These are phyloP conservation scores for Drosophila suzukii DNA, from an alignment of 1,140 invertebrate genomes.

Conservation along the genomic window DNA sequence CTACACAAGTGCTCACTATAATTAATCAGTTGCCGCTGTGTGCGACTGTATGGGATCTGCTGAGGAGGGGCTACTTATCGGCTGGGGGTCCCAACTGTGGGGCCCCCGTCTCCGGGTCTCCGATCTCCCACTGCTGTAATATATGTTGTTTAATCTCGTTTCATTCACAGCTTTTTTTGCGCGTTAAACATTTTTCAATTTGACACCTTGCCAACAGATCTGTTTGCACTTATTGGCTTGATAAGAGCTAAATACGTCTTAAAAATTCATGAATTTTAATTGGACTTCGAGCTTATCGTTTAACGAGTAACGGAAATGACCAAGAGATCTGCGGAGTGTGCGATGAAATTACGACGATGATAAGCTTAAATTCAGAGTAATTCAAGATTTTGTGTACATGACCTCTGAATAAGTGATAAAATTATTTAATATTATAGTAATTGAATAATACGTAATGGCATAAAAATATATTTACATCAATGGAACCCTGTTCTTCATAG, in stretches of 20 bases:
- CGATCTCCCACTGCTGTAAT: slow-evolving; percentile 17
- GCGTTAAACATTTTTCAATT: slow-evolving; percentile 51
- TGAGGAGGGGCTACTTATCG: slow-evolving; percentile 16
- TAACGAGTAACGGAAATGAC: slow-evolving; percentile 37
- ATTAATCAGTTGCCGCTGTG: slow-evolving; percentile 65
- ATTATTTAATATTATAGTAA: slow-evolving; percentile 12
- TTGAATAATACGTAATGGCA: neutral
- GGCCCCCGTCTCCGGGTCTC: slow-evolving; percentile 12
- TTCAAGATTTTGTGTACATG: slow-evolving; percentile 12
- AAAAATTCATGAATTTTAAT: slow-evolving; percentile 32
- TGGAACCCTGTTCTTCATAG: too few species aligned
- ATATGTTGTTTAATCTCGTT: slow-evolving; percentile 46
- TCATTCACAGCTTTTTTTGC: slow-evolving; percentile 59
- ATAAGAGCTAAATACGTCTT: slow-evolving; percentile 46
- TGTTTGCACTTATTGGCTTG: slow-evolving; percentile 28
- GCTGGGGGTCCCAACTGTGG: slow-evolving; percentile 4
- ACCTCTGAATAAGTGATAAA: slow-evolving; percentile 21
- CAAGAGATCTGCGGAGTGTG: slow-evolving; percentile 11
- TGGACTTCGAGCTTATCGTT: slow-evolving; percentile 28
- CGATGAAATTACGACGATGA: slow-evolving; percentile 1
- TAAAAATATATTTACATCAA: too few species aligned
- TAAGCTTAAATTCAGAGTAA: slow-evolving; percentile 7
- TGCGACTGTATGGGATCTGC: slow-evolving; percentile 26
- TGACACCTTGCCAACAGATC: slow-evolving; percentile 51
- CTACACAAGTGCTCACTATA: slow-evolving; percentile 62